phyloP scores from a whole-genome alignment of 2,797 vertebrate genomes.

The Chrysocyon brachyurus region DNA sequence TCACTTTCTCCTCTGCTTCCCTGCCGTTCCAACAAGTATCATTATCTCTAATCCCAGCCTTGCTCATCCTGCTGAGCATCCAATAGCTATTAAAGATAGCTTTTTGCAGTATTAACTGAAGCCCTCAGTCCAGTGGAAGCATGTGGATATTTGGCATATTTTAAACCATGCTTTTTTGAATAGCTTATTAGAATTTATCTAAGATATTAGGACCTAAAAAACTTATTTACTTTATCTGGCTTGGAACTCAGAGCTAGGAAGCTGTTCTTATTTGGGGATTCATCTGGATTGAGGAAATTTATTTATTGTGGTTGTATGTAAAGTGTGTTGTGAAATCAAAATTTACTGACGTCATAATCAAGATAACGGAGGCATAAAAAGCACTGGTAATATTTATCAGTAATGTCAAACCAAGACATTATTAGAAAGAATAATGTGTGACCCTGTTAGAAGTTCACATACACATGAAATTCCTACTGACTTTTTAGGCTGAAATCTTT shows the following conservation, averaged over 20 bases:
- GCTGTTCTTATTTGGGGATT: constrained; percentile 29
- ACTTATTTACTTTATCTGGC: not conserved
- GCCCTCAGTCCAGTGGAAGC: constrained; percentile 65
- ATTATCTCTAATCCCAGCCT: constrained; percentile 85
- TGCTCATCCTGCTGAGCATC: constrained; percentile 81
- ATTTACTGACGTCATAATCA: not conserved
- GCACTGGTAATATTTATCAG: not conserved
- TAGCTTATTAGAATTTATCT: constrained; percentile 59
- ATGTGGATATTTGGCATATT: constrained; percentile 71
- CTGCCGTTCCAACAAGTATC: constrained; percentile 80
- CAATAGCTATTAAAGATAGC: constrained; percentile 84
- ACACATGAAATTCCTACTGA: not conserved
- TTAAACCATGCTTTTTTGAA: constrained; percentile 61
- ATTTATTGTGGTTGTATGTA: not conserved
- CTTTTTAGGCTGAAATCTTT: not conserved
- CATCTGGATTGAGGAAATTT: not conserved
- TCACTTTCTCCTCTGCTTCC: constrained; percentile 71
- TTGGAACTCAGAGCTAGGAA: constrained; percentile 41
- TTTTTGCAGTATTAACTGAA: constrained; percentile 79
- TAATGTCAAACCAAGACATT: constrained; percentile 1
- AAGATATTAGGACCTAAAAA: constrained; percentile 54
- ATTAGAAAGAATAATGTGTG: not conserved
- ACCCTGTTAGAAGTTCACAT: not conserved
- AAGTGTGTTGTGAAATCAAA: not conserved
- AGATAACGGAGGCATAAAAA: not conserved